These are phyloP conservation scores for Theocolax elegans DNA, from an alignment of 1,140 invertebrate genomes.

Conservation along the genomic window DNA sequence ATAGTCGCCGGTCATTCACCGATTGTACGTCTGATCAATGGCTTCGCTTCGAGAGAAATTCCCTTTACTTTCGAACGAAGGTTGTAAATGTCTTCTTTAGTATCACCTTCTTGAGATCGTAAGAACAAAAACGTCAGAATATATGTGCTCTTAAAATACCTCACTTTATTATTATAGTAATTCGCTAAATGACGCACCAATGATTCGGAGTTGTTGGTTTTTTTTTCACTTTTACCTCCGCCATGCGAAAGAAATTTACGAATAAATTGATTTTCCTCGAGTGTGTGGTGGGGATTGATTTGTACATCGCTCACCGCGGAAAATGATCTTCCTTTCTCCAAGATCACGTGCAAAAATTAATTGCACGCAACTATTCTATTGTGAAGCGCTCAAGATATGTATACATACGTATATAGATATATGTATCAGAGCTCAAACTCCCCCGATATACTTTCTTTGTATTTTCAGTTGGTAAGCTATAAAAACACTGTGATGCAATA, in stretches of 20 bases:
- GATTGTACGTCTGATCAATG: too few relatives aligned
- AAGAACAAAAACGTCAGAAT: too few relatives aligned
- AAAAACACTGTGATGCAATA: too few relatives aligned
- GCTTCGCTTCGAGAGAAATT: not conserved
- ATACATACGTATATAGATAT: too few relatives aligned
- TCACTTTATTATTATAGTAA: not conserved
- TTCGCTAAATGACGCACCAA: not conserved
- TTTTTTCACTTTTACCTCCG: not conserved
- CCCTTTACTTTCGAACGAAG: not conserved
- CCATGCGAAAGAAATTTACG: not conserved
- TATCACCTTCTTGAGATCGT: not conserved
- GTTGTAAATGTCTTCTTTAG: not conserved
- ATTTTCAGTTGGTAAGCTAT: too few relatives aligned
- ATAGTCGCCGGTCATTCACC: too few relatives aligned
- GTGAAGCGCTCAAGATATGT: too few relatives aligned
- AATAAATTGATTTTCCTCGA: slow-evolving; percentile 3
- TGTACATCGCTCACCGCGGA: not conserved
- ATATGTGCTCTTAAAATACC: not conserved
- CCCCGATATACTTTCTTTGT: too few relatives aligned
- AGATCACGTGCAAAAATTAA: not conserved
- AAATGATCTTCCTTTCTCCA: slow-evolving; percentile 25
- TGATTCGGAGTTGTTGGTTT: not conserved
- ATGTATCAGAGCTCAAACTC: too few relatives aligned
- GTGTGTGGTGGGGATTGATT: not conserved
- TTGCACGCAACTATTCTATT: slow-evolving; percentile 13